Evolutionary conservation across 2,888 invertebrate genomes (phyloP), one percentile per base, ranked within the genome.

Genomic region (Patella pellucida): DNA sequence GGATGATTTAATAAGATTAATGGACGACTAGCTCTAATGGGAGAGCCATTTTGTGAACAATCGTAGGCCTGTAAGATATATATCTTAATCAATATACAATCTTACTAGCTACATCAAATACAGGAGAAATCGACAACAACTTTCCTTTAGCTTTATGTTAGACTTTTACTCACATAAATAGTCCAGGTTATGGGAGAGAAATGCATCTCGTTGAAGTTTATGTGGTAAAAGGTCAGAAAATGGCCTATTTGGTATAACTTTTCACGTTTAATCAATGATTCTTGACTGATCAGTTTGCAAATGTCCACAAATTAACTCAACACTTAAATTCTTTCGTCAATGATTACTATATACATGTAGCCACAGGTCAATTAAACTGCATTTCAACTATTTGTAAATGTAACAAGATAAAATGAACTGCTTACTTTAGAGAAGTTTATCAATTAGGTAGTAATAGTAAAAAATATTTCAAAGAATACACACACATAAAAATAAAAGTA

Each of bases 21-120:
- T 62, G 62, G 62, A 11, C 19, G 62, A 62, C 19, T 19, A 23
- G 23, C 19, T 62, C 62, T 62, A 62, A 62, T 62, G 62, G 62
- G 62, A 23, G 19, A 62, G 62, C 62, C 62, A 62, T 62, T 62
- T 62, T 62, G 19, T 62, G 62, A 62, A 62, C 23, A 62, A 62
- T 62, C 62, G 62, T 23, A 62, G 23, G 19, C 23, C 19, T 62
- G 62, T 62, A 62, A 62, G 62, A 62, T 62, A 62, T 62, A 62
- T 62, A 62, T 62, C 62, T 62, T 62, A 62, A 62, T 62, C 62
- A 62, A 62, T 62, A 62, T 19, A 23, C 62, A 62, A 62, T 62
- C 62, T 12, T 7, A 62, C 19, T 23, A 62, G 23, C 62, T 19
- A 62, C 62, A 62, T 62, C 62, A 62, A 62, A 62, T 62, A 62